These are phyloP conservation scores for Peromyscus nudipes DNA, from an alignment of 2,797 vertebrate species.

Conservation along the genomic window DNA sequence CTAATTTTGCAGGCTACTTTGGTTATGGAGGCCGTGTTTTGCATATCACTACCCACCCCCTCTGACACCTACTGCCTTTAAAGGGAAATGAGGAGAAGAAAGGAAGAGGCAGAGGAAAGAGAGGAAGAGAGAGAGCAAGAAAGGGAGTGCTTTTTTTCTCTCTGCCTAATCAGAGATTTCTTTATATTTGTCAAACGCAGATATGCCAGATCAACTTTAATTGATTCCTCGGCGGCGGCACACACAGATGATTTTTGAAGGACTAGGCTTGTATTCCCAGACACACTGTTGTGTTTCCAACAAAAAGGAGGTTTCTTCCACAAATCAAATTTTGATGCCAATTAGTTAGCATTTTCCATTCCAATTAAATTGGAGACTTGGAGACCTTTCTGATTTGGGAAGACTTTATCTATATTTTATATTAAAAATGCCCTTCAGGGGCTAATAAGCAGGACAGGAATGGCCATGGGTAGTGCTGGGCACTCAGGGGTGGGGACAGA, in stretches of 20 bases:
- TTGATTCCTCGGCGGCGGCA: conserved; percentile 91
- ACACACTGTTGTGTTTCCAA: conserved; percentile 90
- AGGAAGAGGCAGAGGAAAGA: conserved; percentile 86
- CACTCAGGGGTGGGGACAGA: conserved; percentile 54
- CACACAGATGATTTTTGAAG: conserved; percentile 89
- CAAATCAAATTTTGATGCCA: conserved; percentile 91
- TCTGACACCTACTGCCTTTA: conserved; percentile 94
- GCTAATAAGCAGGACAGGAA: conserved; percentile 87
- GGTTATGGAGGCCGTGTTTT: conserved; percentile 98
- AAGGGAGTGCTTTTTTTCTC: conserved; percentile 83
- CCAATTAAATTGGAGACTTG: conserved; percentile 91
- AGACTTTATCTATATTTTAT: conserved; percentile 86
- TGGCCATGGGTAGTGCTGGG: conserved; percentile 78
- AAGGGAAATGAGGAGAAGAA: conserved; percentile 90
- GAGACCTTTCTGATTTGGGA: conserved; percentile 90
- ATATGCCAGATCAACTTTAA: conserved; percentile 95
- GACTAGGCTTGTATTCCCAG: conserved; percentile 89
- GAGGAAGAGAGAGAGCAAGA: conserved; percentile 77
- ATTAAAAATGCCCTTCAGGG: conserved; percentile 83
- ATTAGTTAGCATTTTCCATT: conserved; percentile 91
- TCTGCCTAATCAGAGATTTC: conserved; percentile 89
- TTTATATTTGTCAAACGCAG: conserved; percentile 91
- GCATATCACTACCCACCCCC: conserved; percentile 96
- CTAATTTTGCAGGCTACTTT: conserved; percentile 99
- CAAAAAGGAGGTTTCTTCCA: conserved; percentile 91